Percentiles rank a stretch among this genome's conserved stretches.
These are phyloP conservation scores for Palythoa grandiflora DNA, from an alignment of 92 coral and sea anemone species.

Conservation along the genomic window DNA sequence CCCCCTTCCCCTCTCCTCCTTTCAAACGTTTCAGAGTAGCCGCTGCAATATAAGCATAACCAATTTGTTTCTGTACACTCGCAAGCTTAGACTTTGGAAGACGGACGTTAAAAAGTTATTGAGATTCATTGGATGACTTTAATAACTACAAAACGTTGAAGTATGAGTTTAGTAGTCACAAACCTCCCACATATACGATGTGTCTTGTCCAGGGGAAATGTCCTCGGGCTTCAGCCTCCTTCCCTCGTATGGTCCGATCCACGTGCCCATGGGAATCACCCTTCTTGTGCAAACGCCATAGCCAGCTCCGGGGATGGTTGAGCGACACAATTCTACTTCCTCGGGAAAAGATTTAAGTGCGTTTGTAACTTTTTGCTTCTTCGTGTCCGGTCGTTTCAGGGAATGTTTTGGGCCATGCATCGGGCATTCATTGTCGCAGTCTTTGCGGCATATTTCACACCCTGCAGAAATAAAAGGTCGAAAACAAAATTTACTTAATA, in stretches of 20 bases:
- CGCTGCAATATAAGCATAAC: no score
- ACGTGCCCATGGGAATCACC: slow-evolving; percentile 95
- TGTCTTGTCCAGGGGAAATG: slow-evolving; percentile 78
- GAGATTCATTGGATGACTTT: no score
- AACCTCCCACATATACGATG: slow-evolving; percentile 99
- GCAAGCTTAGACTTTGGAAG: no score
- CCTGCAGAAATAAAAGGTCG: slow-evolving; percentile 33
- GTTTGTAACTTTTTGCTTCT: slow-evolving; percentile 76
- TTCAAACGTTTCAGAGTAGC: no score
- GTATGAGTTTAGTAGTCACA: neutral
- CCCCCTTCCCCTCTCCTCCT: no score
- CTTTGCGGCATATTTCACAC: slow-evolving; percentile 82
- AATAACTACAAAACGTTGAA: no score
- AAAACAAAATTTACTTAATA: neutral
- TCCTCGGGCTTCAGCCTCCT: slow-evolving; percentile 84
- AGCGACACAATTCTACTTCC: slow-evolving; percentile 93
- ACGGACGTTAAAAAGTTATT: no score
- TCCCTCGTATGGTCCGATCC: slow-evolving; percentile 99
- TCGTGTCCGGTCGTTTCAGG: slow-evolving; percentile 58
- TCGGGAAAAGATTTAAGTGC: slow-evolving; percentile 95
- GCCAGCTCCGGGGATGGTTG: slow-evolving; percentile 93
- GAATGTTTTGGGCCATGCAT: slow-evolving; percentile 65
- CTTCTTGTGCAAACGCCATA: slow-evolving; percentile 97
- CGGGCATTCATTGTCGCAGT: slow-evolving; percentile 73
- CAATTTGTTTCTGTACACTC: no score